phyloP scores from a whole-genome alignment of 2,888 invertebrate species.

The Nebria salina region DNA sequence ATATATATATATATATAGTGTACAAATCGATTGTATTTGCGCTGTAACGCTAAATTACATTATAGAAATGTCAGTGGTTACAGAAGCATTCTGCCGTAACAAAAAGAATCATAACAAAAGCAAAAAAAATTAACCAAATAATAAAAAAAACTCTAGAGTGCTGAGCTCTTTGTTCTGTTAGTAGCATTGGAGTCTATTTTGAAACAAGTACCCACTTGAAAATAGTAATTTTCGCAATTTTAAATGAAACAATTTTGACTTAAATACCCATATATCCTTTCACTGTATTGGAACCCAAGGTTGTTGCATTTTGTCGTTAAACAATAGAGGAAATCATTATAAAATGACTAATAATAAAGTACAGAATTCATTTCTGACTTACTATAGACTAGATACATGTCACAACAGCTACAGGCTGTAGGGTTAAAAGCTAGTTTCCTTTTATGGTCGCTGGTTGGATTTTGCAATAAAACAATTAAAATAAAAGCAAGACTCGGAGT shows the following conservation, averaged over 20 bases:
- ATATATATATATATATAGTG: too few relatives aligned
- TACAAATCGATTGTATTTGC: not conserved
- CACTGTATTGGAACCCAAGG: not conserved
- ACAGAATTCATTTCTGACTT: not conserved
- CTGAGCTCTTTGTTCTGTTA: not conserved
- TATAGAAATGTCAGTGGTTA: not conserved
- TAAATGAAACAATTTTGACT: not conserved
- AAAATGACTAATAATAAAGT: not conserved
- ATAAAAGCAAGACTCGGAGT: not conserved
- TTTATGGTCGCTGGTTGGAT: not conserved
- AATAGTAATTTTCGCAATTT: not conserved
- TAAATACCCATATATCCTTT: not conserved
- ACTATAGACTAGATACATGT: not conserved
- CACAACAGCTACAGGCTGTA: not conserved
- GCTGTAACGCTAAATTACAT: not conserved
- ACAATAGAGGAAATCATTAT: not conserved
- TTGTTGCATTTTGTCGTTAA: not conserved
- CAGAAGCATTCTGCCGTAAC: not conserved
- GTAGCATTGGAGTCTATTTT: not conserved
- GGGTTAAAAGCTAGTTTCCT: not conserved
- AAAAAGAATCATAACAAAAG: too few relatives aligned
- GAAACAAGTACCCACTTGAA: not conserved
- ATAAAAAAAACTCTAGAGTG: not conserved
- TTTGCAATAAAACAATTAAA: not conserved
- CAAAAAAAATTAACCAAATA: not conserved